These are phyloP conservation scores for Pollicipes pollicipes DNA, from an alignment of 1,140 invertebrate species.

Conservation along the genomic window DNA sequence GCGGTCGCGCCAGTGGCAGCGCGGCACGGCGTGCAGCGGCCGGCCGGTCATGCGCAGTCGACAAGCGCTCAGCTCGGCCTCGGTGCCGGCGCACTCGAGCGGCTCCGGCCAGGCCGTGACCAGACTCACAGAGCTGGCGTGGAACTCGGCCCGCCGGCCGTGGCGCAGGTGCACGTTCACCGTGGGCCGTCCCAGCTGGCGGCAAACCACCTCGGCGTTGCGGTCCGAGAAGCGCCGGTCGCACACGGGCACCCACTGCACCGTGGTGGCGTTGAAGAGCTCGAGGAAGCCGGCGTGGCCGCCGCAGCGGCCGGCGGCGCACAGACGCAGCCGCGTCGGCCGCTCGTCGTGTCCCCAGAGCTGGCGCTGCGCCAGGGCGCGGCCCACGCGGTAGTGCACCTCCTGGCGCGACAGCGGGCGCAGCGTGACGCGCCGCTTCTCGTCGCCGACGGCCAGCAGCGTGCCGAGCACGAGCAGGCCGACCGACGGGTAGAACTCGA, in stretches of 20 bases:
- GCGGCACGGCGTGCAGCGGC: not conserved
- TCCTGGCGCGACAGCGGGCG: conserved; percentile 36
- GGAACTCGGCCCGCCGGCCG: conserved; percentile 61
- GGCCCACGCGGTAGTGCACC: conserved; percentile 15
- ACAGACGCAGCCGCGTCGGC: not conserved
- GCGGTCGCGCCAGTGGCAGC: conserved; percentile 23
- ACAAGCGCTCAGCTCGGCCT: conserved; percentile 14
- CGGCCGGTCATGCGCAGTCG: not conserved
- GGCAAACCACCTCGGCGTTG: conserved; percentile 86
- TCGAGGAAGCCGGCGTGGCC: conserved; percentile 37
- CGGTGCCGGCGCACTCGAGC: conserved; percentile 46
- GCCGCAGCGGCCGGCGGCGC: not conserved
- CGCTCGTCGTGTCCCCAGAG: not conserved
- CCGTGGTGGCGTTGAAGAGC: conserved; percentile 81
- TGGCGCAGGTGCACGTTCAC: conserved; percentile 71
- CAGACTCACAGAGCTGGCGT: conserved; percentile 57
- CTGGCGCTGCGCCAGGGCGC: conserved; percentile 10
- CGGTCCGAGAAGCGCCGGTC: conserved; percentile 83
- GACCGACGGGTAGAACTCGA: conserved; percentile 92
- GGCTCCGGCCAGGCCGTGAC: conserved; percentile 94
- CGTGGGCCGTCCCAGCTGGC: conserved; percentile 78
- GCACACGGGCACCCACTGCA: conserved; percentile 93
- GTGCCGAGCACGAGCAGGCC: conserved; percentile 89
- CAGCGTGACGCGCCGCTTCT: conserved; percentile 64
- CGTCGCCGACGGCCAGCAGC: conserved; percentile 59